Conservation (phyloP, 2,888 invertebrate genomes). For the Oscheius myriophilus region DNA sequence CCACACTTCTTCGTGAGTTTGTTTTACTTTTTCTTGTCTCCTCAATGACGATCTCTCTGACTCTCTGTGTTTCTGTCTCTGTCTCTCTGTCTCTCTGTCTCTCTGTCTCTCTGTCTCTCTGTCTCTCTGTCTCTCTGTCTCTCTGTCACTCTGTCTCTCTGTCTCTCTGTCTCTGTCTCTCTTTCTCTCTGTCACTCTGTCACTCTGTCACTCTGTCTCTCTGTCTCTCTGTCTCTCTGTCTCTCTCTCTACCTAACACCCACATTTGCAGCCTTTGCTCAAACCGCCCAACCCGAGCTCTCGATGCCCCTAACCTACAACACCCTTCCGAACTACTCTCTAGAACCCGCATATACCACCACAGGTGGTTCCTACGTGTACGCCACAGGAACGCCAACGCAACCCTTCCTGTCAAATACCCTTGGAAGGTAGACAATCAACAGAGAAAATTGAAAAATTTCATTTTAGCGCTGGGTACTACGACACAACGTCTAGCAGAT, state of each 20-base stretch:
- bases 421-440: not conserved
- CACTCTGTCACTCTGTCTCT: too few relatives aligned
- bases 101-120: too few relatives aligned
- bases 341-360: slow-evolving; percentile 12
- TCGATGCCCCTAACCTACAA: slow-evolving; percentile 14
- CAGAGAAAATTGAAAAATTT: too few relatives aligned
- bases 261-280: slow-evolving; percentile 16
- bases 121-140: too few relatives aligned
- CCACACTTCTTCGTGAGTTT: slow-evolving; percentile 16
- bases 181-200: too few relatives aligned
- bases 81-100: too few relatives aligned
- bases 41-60: too few relatives aligned
- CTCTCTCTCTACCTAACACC: too few relatives aligned
- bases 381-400: slow-evolving; percentile 1
- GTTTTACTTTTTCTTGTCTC: not conserved
- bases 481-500: not conserved
- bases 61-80: too few relatives aligned
- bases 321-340: slow-evolving; percentile 19
- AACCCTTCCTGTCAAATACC: not conserved
- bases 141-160: too few relatives aligned
- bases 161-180: too few relatives aligned
- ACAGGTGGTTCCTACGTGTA: slow-evolving; percentile 14
- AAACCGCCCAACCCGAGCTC: slow-evolving; percentile 5
- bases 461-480: not conserved
- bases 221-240: too few relatives aligned